Evolutionary conservation across 2,888 invertebrate genomes (phyloP), one percentile per base, ranked within the genome.

Genomic region (Pandemis corylana): DNA sequence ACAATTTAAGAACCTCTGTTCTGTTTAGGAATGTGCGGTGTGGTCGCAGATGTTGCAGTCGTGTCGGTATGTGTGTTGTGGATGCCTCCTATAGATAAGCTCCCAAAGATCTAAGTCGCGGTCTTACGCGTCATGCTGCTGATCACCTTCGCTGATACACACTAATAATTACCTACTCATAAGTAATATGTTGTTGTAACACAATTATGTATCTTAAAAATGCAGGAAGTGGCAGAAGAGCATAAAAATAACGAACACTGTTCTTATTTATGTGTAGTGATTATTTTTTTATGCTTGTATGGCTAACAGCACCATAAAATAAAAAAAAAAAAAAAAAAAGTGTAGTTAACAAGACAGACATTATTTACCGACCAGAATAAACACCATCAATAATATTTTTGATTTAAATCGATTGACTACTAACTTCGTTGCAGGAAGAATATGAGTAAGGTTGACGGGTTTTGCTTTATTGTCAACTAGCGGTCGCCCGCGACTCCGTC

Each of bases 1-100:
- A 9, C 2, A 10, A 44, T 36, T 36, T 36, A 36, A 36, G 28
- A 36, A 36, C 28, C 28, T 36, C 28, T 36, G 4, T 36, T 36
- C 42, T 28, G 53, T 56, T 10, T 41, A 65, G 36, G n/a, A 61
- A 66, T 66, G 61, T 66, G 70, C 65, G 53, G 65, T 74, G 61
- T 44, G 61, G 36, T 62, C 72, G 51, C 65, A 59, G 61, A 63
- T 68, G 59, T 56, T 41, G 49, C 64, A 65, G 64, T 85, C 88
- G 87, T 89, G 88, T 85, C 80, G 90, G 89, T 82, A 89, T 86
- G 89, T 85, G 84, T 81, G 81, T 83, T 82, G 77, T 80, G 87
- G 91, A 91, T 92, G 89, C 85, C 86, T 90, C 81, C 80, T 79
- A 87, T 86, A 89, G 92, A 93, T 93, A 93, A 89, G 80, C 65